Percentiles rank a stretch among this genome's conserved stretches.
phyloP scores from a whole-genome alignment of 2,888 invertebrate species.

The Harpalus rubripes region DNA sequence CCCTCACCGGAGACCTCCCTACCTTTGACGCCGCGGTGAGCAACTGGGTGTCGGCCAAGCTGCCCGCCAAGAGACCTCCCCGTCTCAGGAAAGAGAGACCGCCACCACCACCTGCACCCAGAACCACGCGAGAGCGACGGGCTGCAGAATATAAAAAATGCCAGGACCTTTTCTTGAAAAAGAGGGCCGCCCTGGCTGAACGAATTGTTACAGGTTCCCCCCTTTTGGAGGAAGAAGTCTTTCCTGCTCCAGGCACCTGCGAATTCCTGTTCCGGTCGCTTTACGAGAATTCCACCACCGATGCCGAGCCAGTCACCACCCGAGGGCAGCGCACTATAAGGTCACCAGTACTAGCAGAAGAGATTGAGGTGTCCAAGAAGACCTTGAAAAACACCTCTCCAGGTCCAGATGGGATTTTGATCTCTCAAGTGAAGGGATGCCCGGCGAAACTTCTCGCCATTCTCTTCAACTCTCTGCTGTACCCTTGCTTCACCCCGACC shows the following conservation, averaged over 20 bases:
- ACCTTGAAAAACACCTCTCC: too few species aligned
- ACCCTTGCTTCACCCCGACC: neutral
- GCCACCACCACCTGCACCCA: neutral
- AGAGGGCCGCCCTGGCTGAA: too few species aligned
- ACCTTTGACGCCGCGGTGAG: neutral
- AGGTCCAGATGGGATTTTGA: slow-evolving; percentile 61
- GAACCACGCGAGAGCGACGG: neutral
- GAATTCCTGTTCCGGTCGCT: too few species aligned
- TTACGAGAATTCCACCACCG: too few species aligned
- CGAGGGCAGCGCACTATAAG: neutral
- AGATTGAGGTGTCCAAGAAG: neutral
- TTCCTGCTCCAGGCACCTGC: neutral
- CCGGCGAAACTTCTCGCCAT: neutral
- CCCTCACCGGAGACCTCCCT: neutral
- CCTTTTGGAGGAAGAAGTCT: neutral
- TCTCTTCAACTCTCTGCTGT: neutral
- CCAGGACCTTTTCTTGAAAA: too few species aligned
- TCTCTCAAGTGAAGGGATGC: slow-evolving; percentile 35
- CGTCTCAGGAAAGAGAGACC: too few species aligned
- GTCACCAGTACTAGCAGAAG: slow-evolving; percentile 3
- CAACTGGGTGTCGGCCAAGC: neutral
- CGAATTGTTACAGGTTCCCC: neutral
- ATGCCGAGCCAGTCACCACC: too few species aligned
- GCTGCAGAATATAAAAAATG: too few species aligned
- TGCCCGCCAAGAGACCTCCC: neutral